Evolutionary conservation across 2,113 vertebrate genomes (phyloP), one percentile per base, ranked within the genome.

Genomic region (Toxotes jaculatrix): DNA sequence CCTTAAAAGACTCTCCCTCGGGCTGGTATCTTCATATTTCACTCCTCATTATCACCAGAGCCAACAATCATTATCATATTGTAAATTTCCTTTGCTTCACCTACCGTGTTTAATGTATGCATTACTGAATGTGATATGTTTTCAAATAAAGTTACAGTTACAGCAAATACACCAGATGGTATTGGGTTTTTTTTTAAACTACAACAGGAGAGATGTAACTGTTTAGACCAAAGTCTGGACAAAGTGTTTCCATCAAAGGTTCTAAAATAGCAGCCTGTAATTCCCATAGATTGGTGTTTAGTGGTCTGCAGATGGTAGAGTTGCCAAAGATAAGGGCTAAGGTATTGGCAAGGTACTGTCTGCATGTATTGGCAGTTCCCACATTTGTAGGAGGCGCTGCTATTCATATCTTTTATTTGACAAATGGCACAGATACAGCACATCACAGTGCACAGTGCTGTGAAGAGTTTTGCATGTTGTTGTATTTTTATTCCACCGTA

Each of bases 181-280:
- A n/a, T 57, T 27, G 27, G 27, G 27, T 27, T 27, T 27, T 27
- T 69, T 7, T 43, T 55, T 75, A 34, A 63, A 63, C 57, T 11
- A 32, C 62, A 32, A 60, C 36, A 31, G 27, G 9, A n/a, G 47
- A 72, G 23, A n/a, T n/a, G 61, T 21, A 11, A 62, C 9, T 55
- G 12, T 60, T 60, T n/a, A 21, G 32, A 47, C 32, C 32, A 49
- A 32, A 60, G 36, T 57, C 45, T 45, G 11, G 12, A 45, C n/a
- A 36, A 17, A 51, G 1, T 36, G 12, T 56, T 57, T 61, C 27
- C 27, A 36, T 70, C 17, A 34, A 74, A 40, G 13, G 49, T 69
- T 80, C 69, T n/a, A 56, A 81, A 70, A 74, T 43, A 82, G 49
- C 34, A 69, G 34, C 34, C 31, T 49, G 11, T 31, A 74, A 51